A percentile compares a stretch with the other conserved stretches of the same genome.
These are phyloP conservation scores for Takifugu flavidus DNA, from an alignment of 2,113 vertebrate genomes.

Conservation along the genomic window DNA sequence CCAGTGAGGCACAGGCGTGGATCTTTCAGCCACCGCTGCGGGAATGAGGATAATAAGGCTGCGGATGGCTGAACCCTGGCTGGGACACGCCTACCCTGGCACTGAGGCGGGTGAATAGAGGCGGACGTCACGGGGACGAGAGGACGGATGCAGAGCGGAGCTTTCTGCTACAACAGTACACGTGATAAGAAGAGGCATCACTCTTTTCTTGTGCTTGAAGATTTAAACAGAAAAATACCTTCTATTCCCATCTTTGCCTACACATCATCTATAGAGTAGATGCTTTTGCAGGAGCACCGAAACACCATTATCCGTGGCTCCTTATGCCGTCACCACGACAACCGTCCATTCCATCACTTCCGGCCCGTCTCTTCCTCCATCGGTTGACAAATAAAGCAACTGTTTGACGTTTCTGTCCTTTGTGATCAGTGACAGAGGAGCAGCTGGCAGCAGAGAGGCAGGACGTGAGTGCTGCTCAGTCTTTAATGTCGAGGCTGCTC, in stretches of 20 bases:
- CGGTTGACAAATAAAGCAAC: conserved; percentile 38
- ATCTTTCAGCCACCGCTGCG: conserved; percentile 20
- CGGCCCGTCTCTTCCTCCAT: conserved; percentile 31
- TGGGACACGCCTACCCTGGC: conserved; percentile 16
- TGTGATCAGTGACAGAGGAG: conserved; percentile 54
- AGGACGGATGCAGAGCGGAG: conserved; percentile 31
- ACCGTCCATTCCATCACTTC: conserved; percentile 33
- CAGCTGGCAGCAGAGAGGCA: conserved; percentile 34
- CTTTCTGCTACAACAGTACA: conserved; percentile 15
- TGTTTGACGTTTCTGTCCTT: conserved; percentile 47
- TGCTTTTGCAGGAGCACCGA: conserved; percentile 16
- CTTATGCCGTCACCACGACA: conserved; percentile 23
- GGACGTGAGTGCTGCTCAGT: conserved; percentile 32
- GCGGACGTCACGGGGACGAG: conserved; percentile 30
- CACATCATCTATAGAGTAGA: no score
- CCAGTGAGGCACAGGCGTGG: conserved; percentile 48
- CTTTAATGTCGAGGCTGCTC: conserved; percentile 53
- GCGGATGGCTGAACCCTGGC: conserved; percentile 5
- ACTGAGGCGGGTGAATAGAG: conserved; percentile 37
- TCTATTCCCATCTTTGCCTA: no score
- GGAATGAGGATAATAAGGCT: conserved; percentile 22
- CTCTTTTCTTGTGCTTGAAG: conserved; percentile 1
- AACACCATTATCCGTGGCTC: conserved; percentile 22
- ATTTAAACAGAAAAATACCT: no score
- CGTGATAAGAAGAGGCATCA: conserved; percentile 24